phyloP scores from a whole-genome alignment of 2,113 vertebrate species.

The Neolamprologus sp. region DNA sequence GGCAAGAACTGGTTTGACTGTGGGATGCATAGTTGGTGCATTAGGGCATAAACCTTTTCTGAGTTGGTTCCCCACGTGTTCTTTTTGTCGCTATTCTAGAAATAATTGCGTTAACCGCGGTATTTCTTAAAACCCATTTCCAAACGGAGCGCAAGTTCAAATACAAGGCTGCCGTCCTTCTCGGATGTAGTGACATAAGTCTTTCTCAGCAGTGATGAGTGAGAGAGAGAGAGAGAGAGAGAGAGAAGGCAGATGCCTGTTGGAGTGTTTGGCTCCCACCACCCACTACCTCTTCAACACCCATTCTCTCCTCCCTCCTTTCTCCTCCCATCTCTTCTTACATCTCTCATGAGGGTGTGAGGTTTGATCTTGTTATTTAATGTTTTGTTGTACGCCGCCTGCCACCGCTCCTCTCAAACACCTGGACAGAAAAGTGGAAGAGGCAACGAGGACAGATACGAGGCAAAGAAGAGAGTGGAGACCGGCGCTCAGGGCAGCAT shows the following conservation, averaged over 20 bases:
- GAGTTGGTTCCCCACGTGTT: neutral
- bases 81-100: neutral
- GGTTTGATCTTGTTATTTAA: slow-evolving; percentile 29
- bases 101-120: accelerated
- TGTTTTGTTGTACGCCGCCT: neutral
- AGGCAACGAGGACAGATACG: neutral
- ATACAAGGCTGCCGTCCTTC: neutral
- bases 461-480: neutral
- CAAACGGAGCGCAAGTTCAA: neutral
- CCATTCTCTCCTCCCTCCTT: neutral
- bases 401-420: neutral
- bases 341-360: slow-evolving; percentile 11
- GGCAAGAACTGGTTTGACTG: neutral
- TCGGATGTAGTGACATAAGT: neutral
- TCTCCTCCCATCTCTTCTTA: slow-evolving; percentile 1
- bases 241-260: neutral
- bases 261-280: neutral
- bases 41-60: neutral
- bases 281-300: slow-evolving; percentile 7
- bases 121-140: neutral
- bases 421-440: slow-evolving; percentile 13
- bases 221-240: neutral
- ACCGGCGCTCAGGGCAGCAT: neutral
- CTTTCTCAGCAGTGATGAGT: neutral
- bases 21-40: neutral